Base-by-base conservation (phyloP, 2,888 invertebrate species). In the Ligdia adustata region DNA sequence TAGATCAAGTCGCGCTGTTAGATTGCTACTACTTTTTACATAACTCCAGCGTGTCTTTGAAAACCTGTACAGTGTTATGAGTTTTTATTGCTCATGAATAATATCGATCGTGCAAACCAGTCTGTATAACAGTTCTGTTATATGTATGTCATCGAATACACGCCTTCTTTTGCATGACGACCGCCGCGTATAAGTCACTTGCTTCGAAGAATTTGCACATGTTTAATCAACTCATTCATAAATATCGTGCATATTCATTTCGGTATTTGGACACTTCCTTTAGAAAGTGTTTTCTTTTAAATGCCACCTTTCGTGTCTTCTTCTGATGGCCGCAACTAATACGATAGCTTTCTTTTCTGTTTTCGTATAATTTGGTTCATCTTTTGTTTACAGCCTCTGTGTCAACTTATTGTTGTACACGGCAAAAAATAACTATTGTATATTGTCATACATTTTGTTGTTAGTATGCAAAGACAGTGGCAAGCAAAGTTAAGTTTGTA, bases 11-110 rank as follows among this genome's bases (percentile, higher is more conserved):
- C n/a, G n/a, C 51, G 38, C 34, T 45, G 43, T 37, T 57, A 55
- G 40, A 57, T 57, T 40, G 49, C 47, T 52, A 51, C 45, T 50
- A 41, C 45, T 9, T 57, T 38, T 49, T 69, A 62, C 47, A 48
- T 56, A 54, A 52, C 44, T 28, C 9, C 15, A 29, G 32, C 42
- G 44, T 40, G 52, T 47, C 45, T 47, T 42, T 53, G 53, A 56
- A 49, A 60, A 62, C 62, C 59, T 60, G 60, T 59, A 56, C 35
- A 38, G 20, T 47, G 49, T 53, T 55, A 54, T 55, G 53, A 47
- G 45, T 55, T 60, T 55, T 55, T 57, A 60, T 56, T 47, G 41
- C 48, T 39, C 40, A 45, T 60, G 55, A 57, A 57, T 55, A 46
- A 38, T 44, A 54, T 55, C 51, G 41, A 52, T 35, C n/a, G n/a